phyloP scores from a whole-genome alignment of 2,888 invertebrate genomes.

The Phengaris alcon region DNA sequence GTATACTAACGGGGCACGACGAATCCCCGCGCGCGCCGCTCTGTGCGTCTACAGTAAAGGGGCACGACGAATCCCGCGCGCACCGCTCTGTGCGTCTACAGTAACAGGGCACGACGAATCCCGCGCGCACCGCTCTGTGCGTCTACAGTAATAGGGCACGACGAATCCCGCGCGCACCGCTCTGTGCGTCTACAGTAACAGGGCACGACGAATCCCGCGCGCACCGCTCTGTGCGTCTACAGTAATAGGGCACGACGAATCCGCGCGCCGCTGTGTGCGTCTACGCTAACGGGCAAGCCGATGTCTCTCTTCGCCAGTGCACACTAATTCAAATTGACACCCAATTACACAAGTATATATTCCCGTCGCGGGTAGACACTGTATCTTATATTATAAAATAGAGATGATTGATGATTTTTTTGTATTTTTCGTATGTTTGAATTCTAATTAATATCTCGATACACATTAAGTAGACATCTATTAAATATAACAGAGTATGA shows the following conservation, averaged over 20 bases:
- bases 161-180: conserved; percentile 61
- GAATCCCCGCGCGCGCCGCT: conserved; percentile 60
- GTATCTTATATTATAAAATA: conserved; percentile 31
- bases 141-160: conserved; percentile 56
- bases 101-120: conserved; percentile 55
- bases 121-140: conserved; percentile 64
- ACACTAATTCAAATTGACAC: conserved; percentile 35
- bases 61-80: conserved; percentile 56
- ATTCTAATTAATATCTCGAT: conserved; percentile 29
- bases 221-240: conserved; percentile 65
- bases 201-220: conserved; percentile 50
- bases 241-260: conserved; percentile 54
- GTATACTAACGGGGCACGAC: conserved; percentile 51
- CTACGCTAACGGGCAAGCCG: conserved; percentile 52
- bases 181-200: conserved; percentile 62
- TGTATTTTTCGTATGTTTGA: conserved; percentile 20
- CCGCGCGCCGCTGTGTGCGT: conserved; percentile 64
- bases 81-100: conserved; percentile 65
- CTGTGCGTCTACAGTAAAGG: conserved; percentile 60
- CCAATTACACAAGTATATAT: conserved; percentile 35
- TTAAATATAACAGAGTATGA: conserved; percentile 29
- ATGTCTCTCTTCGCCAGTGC: conserved; percentile 42
- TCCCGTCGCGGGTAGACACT: conserved; percentile 19
- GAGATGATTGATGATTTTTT: conserved; percentile 32
- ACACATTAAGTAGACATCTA: conserved; percentile 29